Base-by-base conservation (phyloP, 2,888 invertebrate genomes). In the Agrilus biguttatus region DNA sequence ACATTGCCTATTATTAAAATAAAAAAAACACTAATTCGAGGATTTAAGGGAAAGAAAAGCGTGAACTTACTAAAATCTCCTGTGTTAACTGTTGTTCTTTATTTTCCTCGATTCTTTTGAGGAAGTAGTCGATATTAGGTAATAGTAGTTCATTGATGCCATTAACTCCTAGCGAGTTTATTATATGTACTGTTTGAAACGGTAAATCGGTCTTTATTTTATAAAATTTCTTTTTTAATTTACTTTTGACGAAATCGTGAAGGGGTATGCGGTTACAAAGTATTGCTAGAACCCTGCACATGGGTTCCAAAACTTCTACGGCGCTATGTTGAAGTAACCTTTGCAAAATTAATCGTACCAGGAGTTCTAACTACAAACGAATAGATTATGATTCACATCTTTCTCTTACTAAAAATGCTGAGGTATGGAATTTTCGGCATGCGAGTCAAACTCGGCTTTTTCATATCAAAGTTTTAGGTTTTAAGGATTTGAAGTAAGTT, bases 321-420 rank as follows among this genome's bases (percentile, higher is more conserved):
- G 53, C 54, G 14, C 53, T 55, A n/a, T 46, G 42, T 19, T 58
- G 54, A 33, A 64, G 48, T 34, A 65, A 41, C 33, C 63, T 49
- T 52, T 65, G 64, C 21, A 64, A 45, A 23, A 65, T 48, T 21
- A 65, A 46, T 38, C 61, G 53, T 13, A 61, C 55, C 32, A 65
- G 47, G 36, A 64, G 50, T 48, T 60, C 60, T 37, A 65, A 49
- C 58, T 59, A 44, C 37, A 55, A 52, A 5, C 17, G 36, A 13
- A 23, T n/a, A 10, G 8, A 7, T 41, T 32, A 12, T 17, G 19
- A 12, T 13, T 34, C 23, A 14, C 23, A 14, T 5, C 5, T 21
- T 21, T 21, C 5, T 6, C 5, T 6, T 5, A 21, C 7, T 21
- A 21, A 21, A 5, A 21, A 5, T 21, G 21, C 5, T 17, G 4